These are phyloP conservation scores for Spatula versicolor DNA, from an alignment of 2,797 vertebrate genomes.

Conservation along the genomic window DNA sequence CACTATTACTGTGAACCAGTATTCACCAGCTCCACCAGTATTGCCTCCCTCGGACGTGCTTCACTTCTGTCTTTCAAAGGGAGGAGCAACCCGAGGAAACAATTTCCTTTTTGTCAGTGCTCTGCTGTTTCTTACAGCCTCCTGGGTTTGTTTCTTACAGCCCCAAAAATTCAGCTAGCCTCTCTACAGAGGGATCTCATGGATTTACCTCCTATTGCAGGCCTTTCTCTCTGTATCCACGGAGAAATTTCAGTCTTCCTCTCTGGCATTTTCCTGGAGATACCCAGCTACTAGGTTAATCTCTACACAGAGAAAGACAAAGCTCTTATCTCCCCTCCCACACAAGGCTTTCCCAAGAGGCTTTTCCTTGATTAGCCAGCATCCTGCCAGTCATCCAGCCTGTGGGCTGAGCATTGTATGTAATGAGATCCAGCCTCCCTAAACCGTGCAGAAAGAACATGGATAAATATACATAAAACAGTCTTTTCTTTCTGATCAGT, in stretches of 20 bases:
- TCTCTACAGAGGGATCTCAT: neutral
- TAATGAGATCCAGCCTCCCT: neutral
- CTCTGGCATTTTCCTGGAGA: neutral
- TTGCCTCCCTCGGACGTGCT: neutral
- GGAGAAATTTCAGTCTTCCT: neutral
- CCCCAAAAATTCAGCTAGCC: neutral
- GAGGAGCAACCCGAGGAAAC: neutral
- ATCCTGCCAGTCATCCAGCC: neutral
- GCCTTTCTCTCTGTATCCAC: neutral
- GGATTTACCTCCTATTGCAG: neutral
- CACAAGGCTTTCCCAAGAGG: neutral
- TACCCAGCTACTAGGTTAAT: neutral
- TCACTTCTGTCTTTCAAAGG: neutral
- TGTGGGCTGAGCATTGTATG: neutral
- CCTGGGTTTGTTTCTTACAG: neutral
- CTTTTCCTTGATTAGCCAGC: neutral
- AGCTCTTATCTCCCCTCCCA: neutral
- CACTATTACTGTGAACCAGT: neutral
- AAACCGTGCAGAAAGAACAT: neutral
- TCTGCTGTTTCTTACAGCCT: neutral
- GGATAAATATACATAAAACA: neutral
- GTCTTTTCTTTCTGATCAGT: neutral
- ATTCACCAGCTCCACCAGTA: accelerated
- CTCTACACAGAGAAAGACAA: neutral
- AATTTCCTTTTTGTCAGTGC: neutral